Percentiles rank a stretch among this genome's conserved stretches.
Evolutionary conservation across 2,888 invertebrate species (phyloP).

Genomic region (Pristionchus fissidentatus): DNA sequence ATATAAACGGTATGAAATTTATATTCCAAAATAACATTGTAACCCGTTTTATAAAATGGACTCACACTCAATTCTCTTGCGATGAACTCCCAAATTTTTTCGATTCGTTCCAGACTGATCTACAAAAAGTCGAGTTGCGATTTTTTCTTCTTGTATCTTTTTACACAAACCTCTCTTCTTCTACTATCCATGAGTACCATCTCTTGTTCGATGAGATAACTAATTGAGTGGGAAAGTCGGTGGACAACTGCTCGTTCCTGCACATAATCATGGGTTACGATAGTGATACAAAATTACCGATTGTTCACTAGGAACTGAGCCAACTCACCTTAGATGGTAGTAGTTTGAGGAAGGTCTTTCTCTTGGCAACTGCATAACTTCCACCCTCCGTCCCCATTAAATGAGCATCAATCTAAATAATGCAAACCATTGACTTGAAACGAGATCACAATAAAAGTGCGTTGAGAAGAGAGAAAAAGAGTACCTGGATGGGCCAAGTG

Average conservation of each 20-base stretch:
- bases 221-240: constrained; percentile 24
- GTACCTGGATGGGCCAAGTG: constrained; percentile 56
- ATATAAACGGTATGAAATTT: constrained; percentile 6
- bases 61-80: constrained; percentile 49
- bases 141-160: not conserved
- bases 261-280: not conserved
- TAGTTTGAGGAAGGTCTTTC: constrained; percentile 44
- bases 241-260: constrained; percentile 43
- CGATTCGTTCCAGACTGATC: constrained; percentile 45
- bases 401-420: constrained; percentile 2
- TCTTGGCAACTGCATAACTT: constrained; percentile 34
- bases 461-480: not conserved
- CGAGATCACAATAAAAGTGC: not conserved
- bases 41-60: not conserved
- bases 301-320: too few species aligned
- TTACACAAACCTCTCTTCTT: constrained; percentile 31
- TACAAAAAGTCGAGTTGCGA: not conserved
- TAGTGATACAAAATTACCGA: not conserved
- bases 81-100: constrained; percentile 56
- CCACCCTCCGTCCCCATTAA: not conserved
- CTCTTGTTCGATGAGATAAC: constrained; percentile 48
- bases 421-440: not conserved
- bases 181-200: constrained; percentile 48
- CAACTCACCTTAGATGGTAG: constrained; percentile 35
- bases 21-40: too few species aligned